These are phyloP conservation scores for Mico argentatus DNA, from an alignment of 2,797 vertebrate genomes.

Conservation along the genomic window DNA sequence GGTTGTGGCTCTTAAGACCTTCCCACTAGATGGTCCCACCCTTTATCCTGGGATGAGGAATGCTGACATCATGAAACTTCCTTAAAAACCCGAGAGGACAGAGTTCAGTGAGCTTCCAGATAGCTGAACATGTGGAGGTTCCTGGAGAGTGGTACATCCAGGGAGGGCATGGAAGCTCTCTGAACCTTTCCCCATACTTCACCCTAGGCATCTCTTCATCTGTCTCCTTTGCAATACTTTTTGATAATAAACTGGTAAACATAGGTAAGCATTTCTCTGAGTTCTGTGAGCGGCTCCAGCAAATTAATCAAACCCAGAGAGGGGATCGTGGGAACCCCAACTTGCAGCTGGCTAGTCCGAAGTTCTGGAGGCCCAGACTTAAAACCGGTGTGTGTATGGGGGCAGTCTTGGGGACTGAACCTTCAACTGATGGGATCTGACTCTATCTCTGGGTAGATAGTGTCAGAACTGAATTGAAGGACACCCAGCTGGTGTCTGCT, in stretches of 20 bases:
- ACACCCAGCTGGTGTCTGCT: background rate
- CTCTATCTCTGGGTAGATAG: background rate
- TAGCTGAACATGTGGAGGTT: background rate
- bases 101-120: background rate
- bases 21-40: background rate
- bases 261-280: background rate
- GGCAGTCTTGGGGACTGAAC: background rate
- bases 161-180: background rate
- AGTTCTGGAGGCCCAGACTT: background rate
- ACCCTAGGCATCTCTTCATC: background rate
- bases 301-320: background rate
- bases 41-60: background rate
- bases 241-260: background rate
- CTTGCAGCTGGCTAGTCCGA: background rate
- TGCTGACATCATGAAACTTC: background rate
- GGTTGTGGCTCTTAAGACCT: background rate
- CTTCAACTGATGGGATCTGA: background rate
- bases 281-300: background rate
- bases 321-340: background rate
- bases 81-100: background rate
- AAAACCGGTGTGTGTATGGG: background rate
- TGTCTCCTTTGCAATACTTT: background rate
- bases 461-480: background rate
- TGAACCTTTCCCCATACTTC: background rate
- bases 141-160: background rate